A percentile compares a stretch with the other conserved stretches of the same genome.
These are phyloP conservation scores for Sclerurus mexicanus DNA, from an alignment of 2,113 vertebrate genomes.

Conservation along the genomic window DNA sequence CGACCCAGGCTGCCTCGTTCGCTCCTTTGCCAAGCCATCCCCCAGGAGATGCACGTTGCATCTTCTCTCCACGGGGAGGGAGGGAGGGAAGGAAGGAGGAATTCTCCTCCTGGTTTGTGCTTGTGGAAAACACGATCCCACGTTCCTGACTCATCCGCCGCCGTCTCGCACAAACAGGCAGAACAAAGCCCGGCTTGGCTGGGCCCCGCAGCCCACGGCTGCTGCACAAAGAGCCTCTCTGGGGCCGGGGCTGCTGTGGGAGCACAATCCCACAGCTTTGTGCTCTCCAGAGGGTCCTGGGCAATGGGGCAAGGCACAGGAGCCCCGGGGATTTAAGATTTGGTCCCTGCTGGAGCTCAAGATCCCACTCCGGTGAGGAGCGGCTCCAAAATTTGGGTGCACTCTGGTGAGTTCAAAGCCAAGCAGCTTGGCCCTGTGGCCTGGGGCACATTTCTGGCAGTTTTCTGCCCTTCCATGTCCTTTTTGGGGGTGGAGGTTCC, in stretches of 20 bases:
- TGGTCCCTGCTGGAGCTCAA: rapidly evolving
- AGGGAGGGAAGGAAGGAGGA: not conserved
- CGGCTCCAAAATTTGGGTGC: not conserved
- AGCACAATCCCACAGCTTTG: not conserved
- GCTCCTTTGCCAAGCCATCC: not conserved
- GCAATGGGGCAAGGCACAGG: rapidly evolving
- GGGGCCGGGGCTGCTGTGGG: not conserved
- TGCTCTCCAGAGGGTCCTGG: not conserved
- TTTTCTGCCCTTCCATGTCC: not conserved
- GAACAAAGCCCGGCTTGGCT: conserved; percentile 1
- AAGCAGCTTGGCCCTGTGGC: not conserved
- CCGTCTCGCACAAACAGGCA: conserved; percentile 24
- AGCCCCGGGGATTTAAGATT: rapidly evolving
- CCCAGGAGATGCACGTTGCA: rapidly evolving
- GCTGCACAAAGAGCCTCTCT: not conserved
- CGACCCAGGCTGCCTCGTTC: rapidly evolving
- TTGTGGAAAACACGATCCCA: not conserved
- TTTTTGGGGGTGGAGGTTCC: not conserved
- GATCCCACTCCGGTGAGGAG: not conserved
- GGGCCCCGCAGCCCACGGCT: not conserved
- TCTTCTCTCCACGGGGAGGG: not conserved
- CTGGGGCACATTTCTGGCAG: not conserved
- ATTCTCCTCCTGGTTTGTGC: not conserved
- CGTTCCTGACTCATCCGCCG: conserved; percentile 20
- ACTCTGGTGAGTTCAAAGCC: not conserved